These are phyloP conservation scores for Drosophila macrospina DNA, from an alignment of 2,888 invertebrate species.

Conservation along the genomic window DNA sequence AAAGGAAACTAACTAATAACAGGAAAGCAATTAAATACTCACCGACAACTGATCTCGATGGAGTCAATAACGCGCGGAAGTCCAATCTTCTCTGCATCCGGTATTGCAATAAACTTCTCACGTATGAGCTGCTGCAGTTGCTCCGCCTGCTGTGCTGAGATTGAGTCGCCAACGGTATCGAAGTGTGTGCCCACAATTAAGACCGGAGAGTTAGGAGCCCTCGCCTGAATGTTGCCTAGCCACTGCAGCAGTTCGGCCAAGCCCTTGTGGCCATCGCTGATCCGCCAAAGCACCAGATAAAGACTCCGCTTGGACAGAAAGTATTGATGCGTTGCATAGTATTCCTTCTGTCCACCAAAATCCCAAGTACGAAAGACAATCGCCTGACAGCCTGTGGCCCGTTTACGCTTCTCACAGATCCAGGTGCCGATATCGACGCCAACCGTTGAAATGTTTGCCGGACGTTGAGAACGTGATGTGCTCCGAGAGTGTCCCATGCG, in stretches of 20 bases:
- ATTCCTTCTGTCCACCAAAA: constrained; percentile 99
- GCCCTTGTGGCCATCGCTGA: constrained; percentile 95
- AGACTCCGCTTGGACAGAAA: constrained; percentile 97
- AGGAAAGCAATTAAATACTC: constrained; percentile 20
- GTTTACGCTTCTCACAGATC: constrained; percentile 94
- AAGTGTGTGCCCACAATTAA: constrained; percentile 98
- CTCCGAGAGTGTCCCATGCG: constrained; percentile 96
- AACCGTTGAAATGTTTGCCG: constrained; percentile 94
- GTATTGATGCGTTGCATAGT: constrained; percentile 99
- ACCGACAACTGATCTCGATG: constrained; percentile 92
- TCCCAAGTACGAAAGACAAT: constrained; percentile 99
- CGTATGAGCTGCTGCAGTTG: constrained; percentile 95
- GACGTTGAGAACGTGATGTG: constrained; percentile 90
- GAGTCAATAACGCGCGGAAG: constrained; percentile 96
- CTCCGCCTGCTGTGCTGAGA: constrained; percentile 86
- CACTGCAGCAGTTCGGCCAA: constrained; percentile 96
- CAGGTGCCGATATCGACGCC: constrained; percentile 99
- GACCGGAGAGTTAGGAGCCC: constrained; percentile 98
- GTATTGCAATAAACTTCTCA: constrained; percentile 94
- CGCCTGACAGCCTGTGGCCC: constrained; percentile 91
- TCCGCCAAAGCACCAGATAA: constrained; percentile 97
- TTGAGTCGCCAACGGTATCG: constrained; percentile 89
- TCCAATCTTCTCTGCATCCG: constrained; percentile 98
- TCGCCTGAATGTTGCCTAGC: constrained; percentile 97
- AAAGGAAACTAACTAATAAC: neutral